These are phyloP conservation scores for Trypoxylon attenuatum DNA, from an alignment of 2,888 invertebrate species.

Conservation along the genomic window DNA sequence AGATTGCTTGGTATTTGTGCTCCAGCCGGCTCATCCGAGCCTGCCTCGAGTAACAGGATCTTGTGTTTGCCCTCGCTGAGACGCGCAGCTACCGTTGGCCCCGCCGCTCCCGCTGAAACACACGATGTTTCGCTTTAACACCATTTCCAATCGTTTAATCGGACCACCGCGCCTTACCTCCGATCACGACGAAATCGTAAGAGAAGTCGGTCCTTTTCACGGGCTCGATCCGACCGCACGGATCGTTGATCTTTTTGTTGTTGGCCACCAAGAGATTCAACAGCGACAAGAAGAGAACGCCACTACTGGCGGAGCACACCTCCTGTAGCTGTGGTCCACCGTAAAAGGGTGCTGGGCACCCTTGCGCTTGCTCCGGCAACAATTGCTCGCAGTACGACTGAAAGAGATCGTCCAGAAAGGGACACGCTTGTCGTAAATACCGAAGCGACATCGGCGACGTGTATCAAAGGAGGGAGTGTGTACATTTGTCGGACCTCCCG, in stretches of 20 bases:
- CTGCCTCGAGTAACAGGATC: conserved; percentile 82
- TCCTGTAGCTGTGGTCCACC: conserved; percentile 53
- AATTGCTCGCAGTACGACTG: too few species aligned
- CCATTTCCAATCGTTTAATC: too few species aligned
- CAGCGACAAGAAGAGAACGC: conserved; percentile 49
- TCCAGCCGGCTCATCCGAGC: conserved; percentile 81
- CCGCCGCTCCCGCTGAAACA: conserved; percentile 77
- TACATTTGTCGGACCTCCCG: too few species aligned
- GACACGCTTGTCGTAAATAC: too few species aligned
- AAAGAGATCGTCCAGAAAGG: too few species aligned
- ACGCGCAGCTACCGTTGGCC: conserved; percentile 79
- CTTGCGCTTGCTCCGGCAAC: background rate
- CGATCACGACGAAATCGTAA: conserved; percentile 82
- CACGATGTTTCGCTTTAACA: background rate
- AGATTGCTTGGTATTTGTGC: conserved; percentile 70
- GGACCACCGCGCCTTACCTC: conserved; percentile 68
- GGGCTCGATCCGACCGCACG: conserved; percentile 77
- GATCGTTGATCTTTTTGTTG: conserved; percentile 57
- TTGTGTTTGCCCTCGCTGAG: conserved; percentile 79
- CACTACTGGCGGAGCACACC: conserved; percentile 45
- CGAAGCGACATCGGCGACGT: too few species aligned
- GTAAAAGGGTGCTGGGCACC: conserved; percentile 45
- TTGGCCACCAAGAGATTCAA: conserved; percentile 50
- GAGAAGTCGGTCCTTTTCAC: conserved; percentile 68
- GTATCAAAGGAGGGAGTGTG: too few species aligned